Base-by-base conservation (phyloP, 2,797 vertebrate species). In the Lacerta viridis region DNA sequence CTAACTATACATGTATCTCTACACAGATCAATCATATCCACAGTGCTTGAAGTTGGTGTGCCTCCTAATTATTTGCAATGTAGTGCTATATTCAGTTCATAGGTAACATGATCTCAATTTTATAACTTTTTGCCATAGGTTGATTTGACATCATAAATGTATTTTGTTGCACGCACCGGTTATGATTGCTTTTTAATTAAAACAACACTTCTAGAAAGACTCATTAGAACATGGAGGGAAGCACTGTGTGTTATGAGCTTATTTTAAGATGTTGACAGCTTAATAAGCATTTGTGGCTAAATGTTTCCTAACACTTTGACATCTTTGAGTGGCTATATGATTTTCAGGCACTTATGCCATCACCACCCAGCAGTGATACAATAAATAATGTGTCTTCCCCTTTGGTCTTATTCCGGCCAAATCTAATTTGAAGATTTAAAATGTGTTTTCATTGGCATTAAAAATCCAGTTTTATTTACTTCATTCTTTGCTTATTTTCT, bases 151-250 rank as follows among this genome's bases (percentile, higher is more conserved):
- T 1, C 36, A 25, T 88, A 93, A 94, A 94, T 0, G 89, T 91
- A 72, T 89, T 92, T 84, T 84, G 8, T 85, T 90, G 89, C 75
- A 93, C 88, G 87, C 29, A 88, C 36, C 88, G 78, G 5, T 4
- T 84, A 92, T 93, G 81, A 91, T 39, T 77, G 2, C 1, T 89
- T 95, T 94, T 93, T 81, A 93, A 94, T 94, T 93, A 92, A 93
- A 95, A 84, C 3, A 0, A 87, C 41, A 85, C 41, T 72, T 91
- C 84, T 39, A 41, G 39, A 91, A 25, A 7, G 91, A 84, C 76
- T 92, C 84, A 90, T 87, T 93, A 94, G 76, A 82, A 90, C 55
- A 0, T 80, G 10, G 91, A 94, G 41, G 89, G 74, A 94, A 94
- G 92, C 61, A 90, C 15, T 75, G 36, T 81, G 69, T 84, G 25